These are phyloP conservation scores for Aphelocoma coerulescens DNA, from an alignment of 2,113 vertebrate genomes.

Conservation along the genomic window DNA sequence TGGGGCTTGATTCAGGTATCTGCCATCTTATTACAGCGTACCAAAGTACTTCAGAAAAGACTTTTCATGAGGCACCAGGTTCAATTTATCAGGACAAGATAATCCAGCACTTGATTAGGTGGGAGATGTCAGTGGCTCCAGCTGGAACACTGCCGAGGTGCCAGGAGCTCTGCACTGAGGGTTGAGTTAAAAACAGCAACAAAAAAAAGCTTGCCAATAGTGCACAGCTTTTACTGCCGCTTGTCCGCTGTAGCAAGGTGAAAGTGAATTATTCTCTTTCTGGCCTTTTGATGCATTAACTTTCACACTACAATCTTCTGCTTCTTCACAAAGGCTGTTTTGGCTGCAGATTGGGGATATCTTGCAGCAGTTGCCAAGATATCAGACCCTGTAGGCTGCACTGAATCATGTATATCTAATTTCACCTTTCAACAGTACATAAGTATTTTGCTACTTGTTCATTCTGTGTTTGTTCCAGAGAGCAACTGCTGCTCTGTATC, in stretches of 20 bases:
- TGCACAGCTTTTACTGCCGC: slow-evolving; percentile 54
- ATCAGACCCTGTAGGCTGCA: neutral
- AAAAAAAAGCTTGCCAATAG: slow-evolving; percentile 58
- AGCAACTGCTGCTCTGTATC: neutral
- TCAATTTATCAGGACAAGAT: slow-evolving; percentile 83
- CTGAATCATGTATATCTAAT: neutral
- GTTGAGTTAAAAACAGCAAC: slow-evolving; percentile 50
- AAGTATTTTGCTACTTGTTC: neutral
- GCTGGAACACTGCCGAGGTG: slow-evolving; percentile 38
- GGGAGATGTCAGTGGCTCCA: slow-evolving; percentile 70
- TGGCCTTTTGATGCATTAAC: slow-evolving; percentile 37
- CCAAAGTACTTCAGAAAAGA: slow-evolving; percentile 70
- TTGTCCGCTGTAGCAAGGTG: slow-evolving; percentile 75
- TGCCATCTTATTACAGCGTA: slow-evolving; percentile 58
- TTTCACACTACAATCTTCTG: slow-evolving; percentile 13
- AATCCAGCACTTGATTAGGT: slow-evolving; percentile 79
- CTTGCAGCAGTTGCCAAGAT: neutral
- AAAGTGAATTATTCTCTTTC: slow-evolving; percentile 62
- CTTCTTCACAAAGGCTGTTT: slow-evolving; percentile 45
- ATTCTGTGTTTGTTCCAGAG: neutral
- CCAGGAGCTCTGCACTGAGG: slow-evolving; percentile 36
- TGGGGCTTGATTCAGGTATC: slow-evolving; percentile 72
- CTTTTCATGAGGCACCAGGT: slow-evolving; percentile 70
- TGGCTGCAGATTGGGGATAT: neutral
- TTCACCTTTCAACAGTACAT: slow-evolving; percentile 6